Conservation (phyloP, 2,113 vertebrate genomes). For the Camelus dromedarius region DNA sequence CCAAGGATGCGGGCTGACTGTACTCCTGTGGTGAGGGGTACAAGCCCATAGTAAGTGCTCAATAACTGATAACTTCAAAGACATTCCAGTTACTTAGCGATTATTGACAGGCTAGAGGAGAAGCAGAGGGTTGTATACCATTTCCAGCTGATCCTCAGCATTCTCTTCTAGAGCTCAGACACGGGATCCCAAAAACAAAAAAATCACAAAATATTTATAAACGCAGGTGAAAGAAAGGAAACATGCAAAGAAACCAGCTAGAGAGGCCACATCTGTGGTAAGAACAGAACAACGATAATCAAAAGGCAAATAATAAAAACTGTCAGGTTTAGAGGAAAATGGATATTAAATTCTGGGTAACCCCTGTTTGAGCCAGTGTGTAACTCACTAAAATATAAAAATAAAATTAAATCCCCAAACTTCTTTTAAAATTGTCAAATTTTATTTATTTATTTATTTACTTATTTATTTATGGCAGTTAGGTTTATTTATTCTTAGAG, state of each 20-base stretch:
- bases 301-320: neutral
- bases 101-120: neutral
- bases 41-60: neutral
- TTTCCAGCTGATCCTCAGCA: neutral
- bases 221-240: neutral
- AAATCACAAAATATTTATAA: neutral
- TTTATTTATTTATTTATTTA: no score
- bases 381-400: constrained; percentile 33
- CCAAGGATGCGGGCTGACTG: neutral
- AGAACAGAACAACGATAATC: neutral
- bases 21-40: neutral
- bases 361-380: neutral
- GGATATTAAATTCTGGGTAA: neutral
- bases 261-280: neutral
- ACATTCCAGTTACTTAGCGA: neutral
- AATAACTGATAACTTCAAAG: neutral
- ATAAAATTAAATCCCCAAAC: neutral
- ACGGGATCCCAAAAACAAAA: neutral
- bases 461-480: no score
- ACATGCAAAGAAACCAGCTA: neutral
- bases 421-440: no score
- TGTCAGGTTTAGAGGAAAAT: neutral
- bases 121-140: neutral
- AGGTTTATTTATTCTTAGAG: no score
- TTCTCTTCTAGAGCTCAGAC: constrained; percentile 14